phyloP scores from a whole-genome alignment of 2,888 invertebrate genomes.

The Sympetrum striolatum region DNA sequence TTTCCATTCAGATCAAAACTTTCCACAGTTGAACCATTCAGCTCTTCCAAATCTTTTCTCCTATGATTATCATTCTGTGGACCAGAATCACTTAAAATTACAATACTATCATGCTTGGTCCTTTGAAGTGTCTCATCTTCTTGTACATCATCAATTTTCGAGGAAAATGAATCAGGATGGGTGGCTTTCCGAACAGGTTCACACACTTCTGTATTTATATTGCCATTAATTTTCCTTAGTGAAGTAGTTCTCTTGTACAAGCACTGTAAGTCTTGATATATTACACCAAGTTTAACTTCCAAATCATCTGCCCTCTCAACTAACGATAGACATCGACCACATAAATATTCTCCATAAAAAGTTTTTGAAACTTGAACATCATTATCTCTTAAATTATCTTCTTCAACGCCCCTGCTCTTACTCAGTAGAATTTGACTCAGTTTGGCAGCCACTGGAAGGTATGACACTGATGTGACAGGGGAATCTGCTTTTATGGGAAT shows the following conservation, averaged over 20 bases:
- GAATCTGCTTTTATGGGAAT: constrained; percentile 17
- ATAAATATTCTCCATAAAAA: constrained; percentile 18
- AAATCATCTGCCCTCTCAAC: constrained; percentile 25
- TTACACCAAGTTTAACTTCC: constrained; percentile 23
- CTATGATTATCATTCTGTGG: neutral
- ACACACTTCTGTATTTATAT: neutral
- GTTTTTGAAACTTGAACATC: neutral
- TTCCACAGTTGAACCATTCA: neutral
- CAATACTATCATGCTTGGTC: neutral
- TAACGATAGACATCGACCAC: constrained; percentile 18
- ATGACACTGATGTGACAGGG: constrained; percentile 16
- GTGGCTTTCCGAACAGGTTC: neutral
- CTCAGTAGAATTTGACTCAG: constrained; percentile 4
- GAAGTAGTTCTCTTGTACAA: constrained; percentile 17
- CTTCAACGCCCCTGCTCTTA: neutral
- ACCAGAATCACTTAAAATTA: neutral
- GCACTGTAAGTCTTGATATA: constrained; percentile 27
- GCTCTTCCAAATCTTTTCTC: neutral
- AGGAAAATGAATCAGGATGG: neutral
- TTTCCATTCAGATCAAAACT: neutral
- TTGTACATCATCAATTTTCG: neutral
- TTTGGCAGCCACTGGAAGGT: neutral
- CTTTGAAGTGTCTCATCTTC: neutral
- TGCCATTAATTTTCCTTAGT: neutral
- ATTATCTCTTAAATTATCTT: neutral